Percentiles rank a stretch among this genome's conserved stretches.
Evolutionary conservation across 2,888 invertebrate species (phyloP).

Genomic region (Corbicula japonica): DNA sequence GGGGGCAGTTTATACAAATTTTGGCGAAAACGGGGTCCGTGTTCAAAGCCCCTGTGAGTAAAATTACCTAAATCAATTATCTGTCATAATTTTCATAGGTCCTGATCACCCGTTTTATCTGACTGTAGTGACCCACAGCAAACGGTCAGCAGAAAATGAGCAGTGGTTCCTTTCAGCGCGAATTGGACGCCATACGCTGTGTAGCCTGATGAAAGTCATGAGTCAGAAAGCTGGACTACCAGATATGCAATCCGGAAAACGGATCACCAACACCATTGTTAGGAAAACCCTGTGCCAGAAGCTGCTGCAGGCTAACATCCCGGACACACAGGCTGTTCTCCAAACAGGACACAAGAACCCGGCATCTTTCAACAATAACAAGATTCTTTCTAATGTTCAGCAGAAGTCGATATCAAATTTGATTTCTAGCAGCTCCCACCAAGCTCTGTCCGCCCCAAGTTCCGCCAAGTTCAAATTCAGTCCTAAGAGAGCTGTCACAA

Average conservation of each 20-base stretch:
- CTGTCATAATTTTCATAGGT: too few species aligned
- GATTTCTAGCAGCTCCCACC: not conserved
- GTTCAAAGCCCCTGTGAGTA: too few species aligned
- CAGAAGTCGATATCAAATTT: conserved; percentile 18
- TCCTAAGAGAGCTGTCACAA: not conserved
- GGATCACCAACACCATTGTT: conserved; percentile 17
- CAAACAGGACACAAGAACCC: conserved; percentile 19
- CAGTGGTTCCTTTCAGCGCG: conserved; percentile 14
- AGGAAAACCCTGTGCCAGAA: conserved; percentile 23
- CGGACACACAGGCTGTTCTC: conserved; percentile 20
- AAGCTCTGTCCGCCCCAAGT: not conserved
- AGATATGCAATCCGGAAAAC: not conserved
- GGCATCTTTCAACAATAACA: conserved; percentile 18
- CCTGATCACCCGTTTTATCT: too few species aligned
- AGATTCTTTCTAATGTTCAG: conserved; percentile 5
- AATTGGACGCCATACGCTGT: conserved; percentile 3
- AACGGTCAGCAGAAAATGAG: not conserved
- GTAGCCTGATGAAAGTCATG: conserved; percentile 10
- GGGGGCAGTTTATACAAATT: too few species aligned
- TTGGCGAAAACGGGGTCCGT: too few species aligned
- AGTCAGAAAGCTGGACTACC: conserved; percentile 1
- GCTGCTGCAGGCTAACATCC: conserved; percentile 8
- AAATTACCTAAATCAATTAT: too few species aligned
- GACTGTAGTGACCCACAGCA: conserved; percentile 7
- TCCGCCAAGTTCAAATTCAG: not conserved